Evolutionary conservation across 2,797 vertebrate genomes (phyloP), one percentile per base, ranked within the genome.

Genomic region (Sebastes miniatus): DNA sequence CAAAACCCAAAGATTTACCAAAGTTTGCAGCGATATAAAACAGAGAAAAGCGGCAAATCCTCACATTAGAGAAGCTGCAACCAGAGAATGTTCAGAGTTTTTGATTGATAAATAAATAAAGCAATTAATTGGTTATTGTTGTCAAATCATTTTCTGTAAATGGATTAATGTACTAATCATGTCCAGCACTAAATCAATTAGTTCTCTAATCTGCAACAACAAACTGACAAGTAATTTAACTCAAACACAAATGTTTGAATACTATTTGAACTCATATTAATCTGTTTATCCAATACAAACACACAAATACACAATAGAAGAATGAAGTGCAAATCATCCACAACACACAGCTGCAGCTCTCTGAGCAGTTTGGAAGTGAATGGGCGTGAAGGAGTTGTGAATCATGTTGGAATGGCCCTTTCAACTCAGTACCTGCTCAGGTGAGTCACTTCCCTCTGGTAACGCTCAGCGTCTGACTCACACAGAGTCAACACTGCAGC

Each of bases 361-460:
- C 29, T 32, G 14, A 32, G 34, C 14, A 29, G 65, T 54, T n/a
- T 32, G 34, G 14, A 52, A 68, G 74, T 59, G 71, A 76, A 68
- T 3, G 57, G 74, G 80, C 2, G 16, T 43, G 14, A 31, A 73
- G 11, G 18, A 14, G 61, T 22, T 32, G 8, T 34, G 22, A 74
- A 50, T 65, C 50, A 36, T 3, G 7, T 20, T 24, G 59, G 11
- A 54, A 8, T 3, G 11, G 16, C 13, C 62, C 68, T 36, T 56
- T 69, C 10, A 66, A 36, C 65, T 71, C 16, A 0, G 8, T 50
- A 80, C 70, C 64, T 76, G 79, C 24, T n/a, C 72, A 73, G 79
- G 79, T 89, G 82, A 89, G 62, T 80, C 77, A 77, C 75, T 8
- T 29, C 69, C 31, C 62, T 52, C 29, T 7, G 6, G 63, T 75